Evolutionary conservation across 2,888 invertebrate genomes (phyloP), one percentile per base, ranked within the genome.

Genomic region (Himalopsyche tibetana): DNA sequence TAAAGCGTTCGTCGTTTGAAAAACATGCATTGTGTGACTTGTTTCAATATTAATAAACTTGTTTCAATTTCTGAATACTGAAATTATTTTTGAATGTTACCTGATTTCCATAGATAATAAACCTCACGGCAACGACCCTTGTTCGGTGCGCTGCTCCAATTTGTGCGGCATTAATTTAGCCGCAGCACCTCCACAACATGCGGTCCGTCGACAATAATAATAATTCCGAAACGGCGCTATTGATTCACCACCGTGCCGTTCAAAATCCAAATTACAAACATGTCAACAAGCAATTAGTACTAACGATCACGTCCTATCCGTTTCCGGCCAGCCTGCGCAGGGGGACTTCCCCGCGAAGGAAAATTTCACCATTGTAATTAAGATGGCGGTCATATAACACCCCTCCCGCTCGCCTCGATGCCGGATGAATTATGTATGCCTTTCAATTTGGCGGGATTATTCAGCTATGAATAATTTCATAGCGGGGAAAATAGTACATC

Each of bases 271-370:
- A 86, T 86, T 83, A 84, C 86, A 84, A 86, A 86, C 86, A 86
- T 86, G 86, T 86, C 86, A 86, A 86, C 86, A 86, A 84, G 86
- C 86, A 86, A 86, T 86, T 86, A 86, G 84, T 74, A 82, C 86
- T 86, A 86, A 86, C 86, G 86, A 86, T 84, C 82, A 82, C 85
- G 85, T 85, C 82, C 82, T 56, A 28, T n/a, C 17, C 19, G 82
- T 45, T 40, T 80, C 86, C 82, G 83, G 45, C 81, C 81, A n/a
- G 69, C 63, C 42, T 55, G 69, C 38, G 36, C 63, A 36, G 45
- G 82, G 63, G 36, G 51, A 38, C 11, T 36, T 63, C n/a, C 36
- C 17, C 42, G 74, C 82, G 82, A 74, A 38, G 63, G 63, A 63
- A 63, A 63, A 63, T 63, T 63, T 63, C 63, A 63, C 63, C 83